These are phyloP conservation scores for Moxostoma hubbsi DNA, from an alignment of 2,797 vertebrate genomes.

Conservation along the genomic window DNA sequence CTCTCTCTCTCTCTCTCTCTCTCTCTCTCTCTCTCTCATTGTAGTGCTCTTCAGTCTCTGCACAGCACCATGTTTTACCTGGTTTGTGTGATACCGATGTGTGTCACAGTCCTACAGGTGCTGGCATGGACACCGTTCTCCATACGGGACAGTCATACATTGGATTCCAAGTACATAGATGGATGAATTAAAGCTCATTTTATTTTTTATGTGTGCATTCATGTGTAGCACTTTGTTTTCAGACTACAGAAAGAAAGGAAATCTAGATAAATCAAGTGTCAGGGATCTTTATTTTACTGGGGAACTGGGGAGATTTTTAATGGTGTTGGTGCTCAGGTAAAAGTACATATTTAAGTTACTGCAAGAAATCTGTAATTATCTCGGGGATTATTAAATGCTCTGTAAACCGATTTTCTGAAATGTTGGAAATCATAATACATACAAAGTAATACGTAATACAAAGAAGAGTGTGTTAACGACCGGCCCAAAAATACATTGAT, in stretches of 20 bases:
- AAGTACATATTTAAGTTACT: not conserved
- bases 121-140: constrained; percentile 87
- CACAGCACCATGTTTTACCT: constrained; percentile 85
- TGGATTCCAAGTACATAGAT: constrained; percentile 74
- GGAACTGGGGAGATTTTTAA: not conserved
- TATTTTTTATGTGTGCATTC: not conserved
- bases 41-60: constrained; percentile 78
- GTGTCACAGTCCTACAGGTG: constrained; percentile 78
- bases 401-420: not conserved
- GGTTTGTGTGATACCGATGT: constrained; percentile 85
- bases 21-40: constrained; percentile 45
- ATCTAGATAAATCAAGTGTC: not conserved
- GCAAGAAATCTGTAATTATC: too few relatives aligned
- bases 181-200: constrained; percentile 53
- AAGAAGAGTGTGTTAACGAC: too few relatives aligned
- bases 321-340: not conserved
- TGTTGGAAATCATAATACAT: too few relatives aligned
- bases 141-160: constrained; percentile 83
- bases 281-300: not conserved
- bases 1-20: constrained; percentile 33
- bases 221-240: not conserved
- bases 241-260: not conserved
- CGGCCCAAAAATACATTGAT: not conserved
- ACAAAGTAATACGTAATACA: too few relatives aligned
- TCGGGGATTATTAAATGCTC: not conserved